Base-by-base conservation (phyloP, 2,888 invertebrate species). In the Pandemis heparana region DNA sequence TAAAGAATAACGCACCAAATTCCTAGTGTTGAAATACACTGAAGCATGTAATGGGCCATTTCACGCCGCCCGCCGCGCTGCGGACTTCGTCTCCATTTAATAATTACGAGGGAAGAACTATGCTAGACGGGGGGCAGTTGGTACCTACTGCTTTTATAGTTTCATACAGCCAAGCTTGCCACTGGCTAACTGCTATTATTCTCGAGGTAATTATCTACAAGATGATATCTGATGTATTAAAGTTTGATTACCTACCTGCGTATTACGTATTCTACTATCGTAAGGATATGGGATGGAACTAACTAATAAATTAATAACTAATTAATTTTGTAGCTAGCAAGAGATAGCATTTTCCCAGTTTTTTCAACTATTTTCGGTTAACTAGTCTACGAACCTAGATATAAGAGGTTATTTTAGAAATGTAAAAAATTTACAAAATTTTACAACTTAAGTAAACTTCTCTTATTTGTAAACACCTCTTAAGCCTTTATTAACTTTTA, bases 81-180 rank as follows among this genome's bases (percentile, higher is more conserved):
- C 89, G 90, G 91, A 89, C 85, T 91, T 92, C 88, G 81, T 86
- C 88, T 90, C 88, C 88, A 90, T 92, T 91, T 86, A 91, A 90
- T 91, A 90, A 92, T 92, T 89, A 87, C 85, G 77, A 78, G 76
- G 77, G 77, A 79, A 81, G 82, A 80, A 78, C 79, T 79, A 79
- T 76, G 46, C 67, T 62, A 68, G 72, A 53, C 62, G 56, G 60
- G 73, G 72, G 73, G 73, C 68, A 67, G 38, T 53, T 23, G 41
- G 65, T 63, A 64, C 68, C 63, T 69, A 73, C 68, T 41, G 68
- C 68, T 59, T 64, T 64, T 73, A 73, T 69, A 73, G 73, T 73
- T 73, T 63, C 12, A 10, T 43, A 43, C 68, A 68, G 39, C 68
- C 63, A 64, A 64, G 73, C 73, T 69, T 60, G 63, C 71, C 32